Base-by-base conservation (phyloP, 1,140 invertebrate species). In the Palaemon carinicauda region DNA sequence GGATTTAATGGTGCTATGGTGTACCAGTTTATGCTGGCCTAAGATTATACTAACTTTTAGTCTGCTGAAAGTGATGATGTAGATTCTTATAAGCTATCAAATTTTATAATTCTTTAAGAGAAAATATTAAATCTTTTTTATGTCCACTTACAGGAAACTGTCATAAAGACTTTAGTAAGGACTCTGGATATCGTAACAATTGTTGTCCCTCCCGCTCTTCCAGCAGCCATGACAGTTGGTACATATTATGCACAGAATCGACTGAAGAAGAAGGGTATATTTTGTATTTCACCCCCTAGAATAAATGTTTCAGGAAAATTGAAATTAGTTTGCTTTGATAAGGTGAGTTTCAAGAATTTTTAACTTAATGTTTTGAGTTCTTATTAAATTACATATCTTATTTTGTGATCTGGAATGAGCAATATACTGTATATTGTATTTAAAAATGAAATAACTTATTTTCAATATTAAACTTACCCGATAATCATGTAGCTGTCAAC, bases 281-380 rank as follows among this genome's bases (percentile, higher is more conserved):
- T 96, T 92, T 99, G 98, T 90, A 98, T 99, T 74, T 98, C 97
- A 88, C 97, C 98, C 0, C 93, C 95, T 29, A 95, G 96, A 2
- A 98, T 99, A 85, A 99, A 99, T 90, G 96, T 99, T 21, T 96
- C 96, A 89, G 98, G 98, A 0, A 97, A 96, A 50, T 93, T 99
- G n/a, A 96, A 99, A 92, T 96, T 96, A 89, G 94, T 98, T 74
- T 98, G 97, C 90, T 99, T 99, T 92, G 98, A 99, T 92, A 99
- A 99, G 95, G 96, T 97, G 90, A 90, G 89, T 74, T 9, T 10
- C 50, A 24, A 1, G 17, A 41, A 81, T 1, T 9, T 53, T 15
- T 12, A 14, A 71, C 19, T 60, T 41, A 50, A 19, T 52, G 24
- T 52, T 4, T 81, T 69, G 24, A 31, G 14, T 60, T 50, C 9